These are phyloP conservation scores for Schlechtendalia chinensis DNA, from an alignment of 1,140 invertebrate species.

Conservation along the genomic window DNA sequence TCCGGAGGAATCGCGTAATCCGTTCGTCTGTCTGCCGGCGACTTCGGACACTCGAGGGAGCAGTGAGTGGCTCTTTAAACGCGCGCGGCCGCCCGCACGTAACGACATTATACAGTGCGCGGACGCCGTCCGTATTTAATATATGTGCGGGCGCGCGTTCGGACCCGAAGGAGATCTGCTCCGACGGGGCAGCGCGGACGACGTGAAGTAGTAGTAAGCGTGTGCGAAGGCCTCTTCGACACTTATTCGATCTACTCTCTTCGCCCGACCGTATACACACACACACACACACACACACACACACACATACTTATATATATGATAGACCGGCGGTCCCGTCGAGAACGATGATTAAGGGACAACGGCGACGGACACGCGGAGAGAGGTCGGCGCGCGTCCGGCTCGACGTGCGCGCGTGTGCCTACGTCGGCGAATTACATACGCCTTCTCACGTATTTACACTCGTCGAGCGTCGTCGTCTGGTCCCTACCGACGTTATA, in stretches of 20 bases:
- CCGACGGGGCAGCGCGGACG: too few relatives aligned
- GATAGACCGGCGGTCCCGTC: neutral
- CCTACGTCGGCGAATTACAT: conserved; percentile 43
- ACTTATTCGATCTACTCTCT: conserved; percentile 1
- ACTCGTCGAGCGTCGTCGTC: neutral
- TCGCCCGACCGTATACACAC: too few relatives aligned
- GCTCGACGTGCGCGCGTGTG: neutral
- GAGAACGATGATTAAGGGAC: conserved; percentile 50
- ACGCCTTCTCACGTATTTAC: conserved; percentile 49
- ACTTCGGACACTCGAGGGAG: conserved; percentile 1
- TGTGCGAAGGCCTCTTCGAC: neutral
- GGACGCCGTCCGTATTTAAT: too few relatives aligned
- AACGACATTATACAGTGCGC: too few relatives aligned
- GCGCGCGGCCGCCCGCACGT: too few relatives aligned
- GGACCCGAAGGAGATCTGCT: neutral
- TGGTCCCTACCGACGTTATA: neutral
- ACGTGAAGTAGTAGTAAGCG: neutral
- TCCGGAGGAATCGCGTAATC: conserved; percentile 10
- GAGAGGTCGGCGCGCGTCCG: conserved; percentile 40
- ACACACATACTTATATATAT: neutral
- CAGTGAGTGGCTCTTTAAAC: neutral
- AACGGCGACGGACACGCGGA: conserved; percentile 1
- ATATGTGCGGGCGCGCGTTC: neutral
- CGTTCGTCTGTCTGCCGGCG: too few relatives aligned
- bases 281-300: too few relatives aligned